Base-by-base conservation (phyloP, 2,797 vertebrate genomes). In the Cryptoprocta ferox region DNA sequence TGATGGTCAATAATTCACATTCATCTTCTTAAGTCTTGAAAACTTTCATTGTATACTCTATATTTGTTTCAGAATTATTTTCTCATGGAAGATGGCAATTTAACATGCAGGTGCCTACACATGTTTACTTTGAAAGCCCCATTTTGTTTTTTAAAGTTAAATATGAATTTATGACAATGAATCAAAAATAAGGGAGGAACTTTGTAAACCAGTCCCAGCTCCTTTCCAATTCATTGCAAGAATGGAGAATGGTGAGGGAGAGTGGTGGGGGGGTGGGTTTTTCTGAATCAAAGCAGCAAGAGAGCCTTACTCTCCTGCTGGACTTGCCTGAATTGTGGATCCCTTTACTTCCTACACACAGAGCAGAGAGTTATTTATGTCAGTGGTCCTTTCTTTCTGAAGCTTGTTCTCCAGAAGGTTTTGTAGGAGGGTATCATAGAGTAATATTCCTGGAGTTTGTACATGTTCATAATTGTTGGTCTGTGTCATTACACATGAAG, bases 61-160 rank as follows among this genome's bases (percentile, higher is more conserved):
- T 53, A 53, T 79, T 68, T 94, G 39, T 95, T 39, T 92, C 50
- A 79, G 53, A 70, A 66, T 76, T 97, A 71, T 70, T 56, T 91
- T 93, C 42, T 75, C 39, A 73, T 30, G 39, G 8, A 0, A 56
- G 37, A 81, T 59, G 18, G 19, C 45, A 78, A 28, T 32, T 56
- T 63, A 94, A 82, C 8, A 59, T 35, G 80, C 2, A 66, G 78
- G 19, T 76, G 10, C 0, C 18, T 56, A 9, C 0, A 53, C 4
- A 12, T 63, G 16, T 37, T 76, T 87, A 65, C 65, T 53, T 32
- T 48, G 35, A 84, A 66, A 80, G 5, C 24, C 39, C 63, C 11
- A 45, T 53, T 65, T 63, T 76, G 26, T 45, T 92, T 78, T 94
- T 53, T 16, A 53, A 42, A 14, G 37, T 73, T 85, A 35, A 45